These are phyloP conservation scores for Dascyllus trimaculatus DNA, from an alignment of 2,113 vertebrate genomes.

Conservation along the genomic window DNA sequence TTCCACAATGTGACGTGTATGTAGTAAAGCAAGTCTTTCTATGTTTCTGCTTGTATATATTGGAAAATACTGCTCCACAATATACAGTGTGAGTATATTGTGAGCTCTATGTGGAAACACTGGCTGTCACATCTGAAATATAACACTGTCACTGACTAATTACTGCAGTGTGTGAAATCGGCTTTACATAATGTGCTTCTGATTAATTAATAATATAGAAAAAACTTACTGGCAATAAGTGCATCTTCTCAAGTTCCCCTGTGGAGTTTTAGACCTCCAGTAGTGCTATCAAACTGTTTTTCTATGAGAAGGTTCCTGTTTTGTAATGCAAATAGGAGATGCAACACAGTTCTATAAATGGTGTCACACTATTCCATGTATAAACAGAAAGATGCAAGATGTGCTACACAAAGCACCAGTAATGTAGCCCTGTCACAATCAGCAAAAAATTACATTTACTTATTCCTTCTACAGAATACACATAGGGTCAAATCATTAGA, in stretches of 20 bases:
- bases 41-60: not conserved
- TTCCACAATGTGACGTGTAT: not conserved
- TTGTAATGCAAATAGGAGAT: not conserved
- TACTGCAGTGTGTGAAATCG: not conserved
- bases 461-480: no score
- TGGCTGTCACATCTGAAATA: not conserved
- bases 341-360: conserved; percentile 11
- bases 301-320: not conserved
- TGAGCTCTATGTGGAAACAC: not conserved
- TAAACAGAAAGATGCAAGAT: not conserved
- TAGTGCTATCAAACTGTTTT: not conserved
- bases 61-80: not conserved
- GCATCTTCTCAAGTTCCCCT: not conserved
- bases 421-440: no score
- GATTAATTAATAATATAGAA: not conserved
- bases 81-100: not conserved
- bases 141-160: not conserved
- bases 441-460: no score
- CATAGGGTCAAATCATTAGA: no score
- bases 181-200: not conserved
- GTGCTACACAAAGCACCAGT: not conserved
- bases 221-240: not conserved
- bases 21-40: not conserved
- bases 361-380: conserved; percentile 2
- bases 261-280: not conserved